These are phyloP conservation scores for Timema cristinae DNA, from an alignment of 2,888 invertebrate species.

Conservation along the genomic window DNA sequence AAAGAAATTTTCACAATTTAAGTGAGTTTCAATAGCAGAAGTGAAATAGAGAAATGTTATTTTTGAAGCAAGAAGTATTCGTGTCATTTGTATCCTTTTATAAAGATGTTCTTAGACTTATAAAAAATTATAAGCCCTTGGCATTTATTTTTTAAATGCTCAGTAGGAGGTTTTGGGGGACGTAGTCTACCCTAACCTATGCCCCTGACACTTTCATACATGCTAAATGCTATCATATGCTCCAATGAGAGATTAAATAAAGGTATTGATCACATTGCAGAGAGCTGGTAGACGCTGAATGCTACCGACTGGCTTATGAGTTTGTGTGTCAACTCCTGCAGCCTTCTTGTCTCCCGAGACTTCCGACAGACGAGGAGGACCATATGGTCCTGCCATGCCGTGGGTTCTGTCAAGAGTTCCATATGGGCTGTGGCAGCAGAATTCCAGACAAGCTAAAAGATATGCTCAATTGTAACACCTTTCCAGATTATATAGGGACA, in stretches of 20 bases:
- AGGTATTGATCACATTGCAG: conserved; percentile 42
- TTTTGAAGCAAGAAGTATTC: no score
- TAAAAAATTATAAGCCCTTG: no score
- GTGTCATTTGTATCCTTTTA: no score
- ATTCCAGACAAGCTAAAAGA: conserved; percentile 66
- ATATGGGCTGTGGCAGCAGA: conserved; percentile 75
- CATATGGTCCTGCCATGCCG: conserved; percentile 69
- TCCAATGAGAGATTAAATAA: no score
- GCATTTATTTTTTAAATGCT: no score
- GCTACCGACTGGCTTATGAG: conserved; percentile 82
- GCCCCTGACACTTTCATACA: no score
- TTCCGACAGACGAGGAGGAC: conserved; percentile 45
- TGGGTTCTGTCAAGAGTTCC: conserved; percentile 80
- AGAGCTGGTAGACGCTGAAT: conserved; percentile 86
- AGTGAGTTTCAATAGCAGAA: no score
- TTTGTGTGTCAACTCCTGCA: conserved; percentile 84
- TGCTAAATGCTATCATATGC: no score
- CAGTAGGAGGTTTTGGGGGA: not conserved
- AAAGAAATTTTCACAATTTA: no score
- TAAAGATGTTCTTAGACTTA: no score
- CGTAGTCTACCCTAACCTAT: no score
- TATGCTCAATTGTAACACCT: conserved; percentile 70
- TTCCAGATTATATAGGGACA: conserved; percentile 72
- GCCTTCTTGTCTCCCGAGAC: conserved; percentile 60
- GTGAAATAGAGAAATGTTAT: no score